phyloP scores from a whole-genome alignment of 2,113 vertebrate species.

The Crotalus helleri region DNA sequence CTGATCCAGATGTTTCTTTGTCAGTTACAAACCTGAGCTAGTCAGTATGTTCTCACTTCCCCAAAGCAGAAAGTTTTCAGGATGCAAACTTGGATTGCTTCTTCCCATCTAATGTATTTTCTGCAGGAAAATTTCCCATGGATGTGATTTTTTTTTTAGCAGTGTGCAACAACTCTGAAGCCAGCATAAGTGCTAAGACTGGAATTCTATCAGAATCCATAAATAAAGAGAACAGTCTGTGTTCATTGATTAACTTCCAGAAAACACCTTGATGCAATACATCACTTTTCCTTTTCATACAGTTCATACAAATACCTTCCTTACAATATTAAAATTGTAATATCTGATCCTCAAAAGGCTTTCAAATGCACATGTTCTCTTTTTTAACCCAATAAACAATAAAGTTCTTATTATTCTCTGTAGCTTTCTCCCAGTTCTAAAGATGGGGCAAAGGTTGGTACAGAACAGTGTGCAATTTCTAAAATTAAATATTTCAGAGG shows the following conservation, averaged over 20 bases:
- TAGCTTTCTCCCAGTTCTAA: no score
- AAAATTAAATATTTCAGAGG: conserved; percentile 1
- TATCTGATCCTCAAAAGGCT: not conserved
- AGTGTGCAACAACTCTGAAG: no score
- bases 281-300: not conserved
- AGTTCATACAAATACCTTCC: no score
- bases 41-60: not conserved
- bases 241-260: not conserved
- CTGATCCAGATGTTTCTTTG: not conserved
- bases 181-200: not conserved
- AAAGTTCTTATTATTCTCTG: not conserved
- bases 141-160: not conserved
- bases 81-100: not conserved
- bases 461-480: not conserved
- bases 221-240: not conserved
- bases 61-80: not conserved
- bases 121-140: not conserved
- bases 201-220: no score
- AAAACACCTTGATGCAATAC: not conserved
- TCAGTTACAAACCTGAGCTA: not conserved
- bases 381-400: not conserved
- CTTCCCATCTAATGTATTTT: not conserved
- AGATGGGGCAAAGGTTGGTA: no score
- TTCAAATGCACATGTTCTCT: not conserved
- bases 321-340: not conserved